phyloP scores from a whole-genome alignment of 2,888 invertebrate species.

The Embidobia sp. region DNA sequence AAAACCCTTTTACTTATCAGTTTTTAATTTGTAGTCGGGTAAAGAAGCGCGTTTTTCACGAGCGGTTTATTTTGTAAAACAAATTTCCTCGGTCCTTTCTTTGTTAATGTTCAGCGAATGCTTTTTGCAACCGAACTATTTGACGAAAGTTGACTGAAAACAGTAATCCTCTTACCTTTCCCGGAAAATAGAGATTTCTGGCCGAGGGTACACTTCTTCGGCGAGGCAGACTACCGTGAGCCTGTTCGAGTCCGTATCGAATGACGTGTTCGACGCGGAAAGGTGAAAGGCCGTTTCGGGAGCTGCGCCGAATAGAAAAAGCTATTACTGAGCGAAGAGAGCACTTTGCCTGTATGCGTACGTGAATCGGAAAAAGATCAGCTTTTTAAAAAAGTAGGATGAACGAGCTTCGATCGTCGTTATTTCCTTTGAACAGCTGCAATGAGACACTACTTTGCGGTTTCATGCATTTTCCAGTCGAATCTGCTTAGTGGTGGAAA shows the following conservation, averaged over 20 bases:
- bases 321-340: constrained; percentile 44
- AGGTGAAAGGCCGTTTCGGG: constrained; percentile 72
- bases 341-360: constrained; percentile 11
- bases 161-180: constrained; percentile 72
- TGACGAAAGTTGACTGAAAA: constrained; percentile 14
- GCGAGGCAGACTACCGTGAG: constrained; percentile 73
- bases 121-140: not conserved
- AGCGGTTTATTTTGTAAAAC: too few relatives aligned
- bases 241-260: constrained; percentile 69
- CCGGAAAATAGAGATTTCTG: constrained; percentile 71
- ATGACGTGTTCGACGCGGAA: constrained; percentile 66
- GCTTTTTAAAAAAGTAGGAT: constrained; percentile 28
- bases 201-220: constrained; percentile 74
- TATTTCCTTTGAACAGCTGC: constrained; percentile 32
- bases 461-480: not conserved
- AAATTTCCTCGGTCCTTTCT: too few relatives aligned
- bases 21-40: too few relatives aligned
- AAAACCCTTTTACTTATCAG: too few relatives aligned
- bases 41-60: too few relatives aligned
- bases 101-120: too few relatives aligned
- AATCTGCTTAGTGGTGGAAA: not conserved
- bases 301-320: constrained; percentile 67
- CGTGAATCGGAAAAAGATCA: constrained; percentile 46
- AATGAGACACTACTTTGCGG: constrained; percentile 9
- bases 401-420: constrained; percentile 22